Evolutionary conservation across 1,140 invertebrate species (phyloP).

Genomic region (Drosophila santomea): DNA sequence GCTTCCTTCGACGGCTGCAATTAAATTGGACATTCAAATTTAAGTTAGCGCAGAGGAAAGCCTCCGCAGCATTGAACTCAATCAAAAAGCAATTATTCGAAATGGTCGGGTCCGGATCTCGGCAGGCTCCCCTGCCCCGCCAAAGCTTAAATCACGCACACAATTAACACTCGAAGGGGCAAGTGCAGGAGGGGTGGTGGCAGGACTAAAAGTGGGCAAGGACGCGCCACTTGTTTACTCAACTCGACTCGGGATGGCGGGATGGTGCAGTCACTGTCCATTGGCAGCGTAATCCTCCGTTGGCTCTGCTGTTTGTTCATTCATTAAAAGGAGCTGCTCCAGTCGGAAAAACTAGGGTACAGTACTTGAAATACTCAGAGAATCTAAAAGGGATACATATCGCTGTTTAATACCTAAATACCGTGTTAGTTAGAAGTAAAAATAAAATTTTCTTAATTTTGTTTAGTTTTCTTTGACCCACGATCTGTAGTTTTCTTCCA

Average conservation of each 20-base stretch:
- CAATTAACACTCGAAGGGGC: conserved; percentile 73
- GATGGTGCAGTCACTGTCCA: conserved; percentile 40
- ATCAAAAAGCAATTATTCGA: conserved; percentile 81
- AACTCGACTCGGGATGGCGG: conserved; percentile 41
- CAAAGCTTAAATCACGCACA: conserved; percentile 78
- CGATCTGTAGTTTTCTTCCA: background rate
- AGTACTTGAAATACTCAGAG: background rate
- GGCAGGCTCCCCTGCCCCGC: background rate
- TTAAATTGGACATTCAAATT: conserved; percentile 57
- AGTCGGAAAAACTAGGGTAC: background rate
- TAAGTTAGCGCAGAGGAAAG: conserved; percentile 44
- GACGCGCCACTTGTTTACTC: conserved; percentile 68
- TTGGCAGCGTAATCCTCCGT: conserved; percentile 71
- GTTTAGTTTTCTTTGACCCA: background rate
- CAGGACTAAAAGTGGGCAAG: conserved; percentile 47
- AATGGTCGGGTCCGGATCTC: conserved; percentile 21
- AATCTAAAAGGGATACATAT: too few species aligned
- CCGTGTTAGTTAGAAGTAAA: too few species aligned
- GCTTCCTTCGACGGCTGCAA: conserved; percentile 8
- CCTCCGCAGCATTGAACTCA: conserved; percentile 64
- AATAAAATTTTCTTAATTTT: background rate
- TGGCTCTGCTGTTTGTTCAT: conserved; percentile 64
- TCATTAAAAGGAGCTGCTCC: conserved; percentile 66
- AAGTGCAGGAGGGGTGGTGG: background rate
- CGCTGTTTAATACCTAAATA: too few species aligned